Base-by-base conservation (phyloP, 2,888 invertebrate species). In the Perizoma flavofasciatum region DNA sequence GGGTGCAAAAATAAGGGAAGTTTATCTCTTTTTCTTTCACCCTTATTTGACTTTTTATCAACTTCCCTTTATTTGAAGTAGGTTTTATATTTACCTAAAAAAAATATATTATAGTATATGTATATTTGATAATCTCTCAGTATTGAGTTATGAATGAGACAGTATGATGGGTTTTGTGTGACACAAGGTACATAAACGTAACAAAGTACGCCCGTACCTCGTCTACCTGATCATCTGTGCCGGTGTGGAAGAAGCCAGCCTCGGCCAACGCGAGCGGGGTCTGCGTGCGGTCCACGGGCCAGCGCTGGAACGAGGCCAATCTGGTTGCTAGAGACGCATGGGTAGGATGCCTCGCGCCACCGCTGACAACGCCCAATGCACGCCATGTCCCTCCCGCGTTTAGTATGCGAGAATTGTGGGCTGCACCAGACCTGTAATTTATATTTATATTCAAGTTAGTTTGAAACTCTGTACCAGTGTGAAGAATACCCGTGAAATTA, bases 201-300 rank as follows among this genome's bases (percentile, higher is more conserved):
- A 32, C 44, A 46, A 9, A 49, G 49, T n/a, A 47, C 33, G 53
- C 40, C 32, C 45, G 10, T 61, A 61, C 61, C 61, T 61, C 61
- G 52, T 51, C 54, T 63, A 94, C 94, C 87, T 95, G 95, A 82
- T 96, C 96, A 48, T 93, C 94, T 32, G 89, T 88, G 11, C 95
- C 95, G 69, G 94, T 95, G 79, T 97, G 98, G 83, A 96, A 98
- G 85, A 98, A 97, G 4, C 98, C 98, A 22, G 98, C 97, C 56
- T 95, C 95, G 0, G 98, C 96, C 57, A 98, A 85, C 6, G 94
- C 92, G 61, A 95, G 93, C 0, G 97, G 96, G 0, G 94, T 95
- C 83, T 97, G 97, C 32, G 94, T 93, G 22, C 96, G 91, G 61
- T 94, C 90, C 4, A 94, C 92, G 0, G 97, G 97, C 98, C 98